Base-by-base conservation (phyloP, 2,113 vertebrate genomes). In the Vidua macroura region DNA sequence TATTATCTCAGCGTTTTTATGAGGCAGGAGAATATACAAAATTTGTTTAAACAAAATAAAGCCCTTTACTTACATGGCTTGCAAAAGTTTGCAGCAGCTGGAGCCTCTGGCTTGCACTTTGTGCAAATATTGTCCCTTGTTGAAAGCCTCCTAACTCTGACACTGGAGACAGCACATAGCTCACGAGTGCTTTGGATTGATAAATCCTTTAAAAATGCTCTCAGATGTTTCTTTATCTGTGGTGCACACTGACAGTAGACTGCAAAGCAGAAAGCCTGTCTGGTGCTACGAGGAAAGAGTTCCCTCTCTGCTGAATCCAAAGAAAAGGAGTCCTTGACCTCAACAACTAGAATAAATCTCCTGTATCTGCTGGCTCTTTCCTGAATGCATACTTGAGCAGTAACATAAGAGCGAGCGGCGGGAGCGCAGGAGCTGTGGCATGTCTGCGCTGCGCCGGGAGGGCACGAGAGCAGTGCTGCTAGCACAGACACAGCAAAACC, bases 1-100 rank as follows among this genome's bases (percentile, higher is more conserved):
- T 79, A 59, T 92, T 68, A 28, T 80, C 37, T 72, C 39, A 43
- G 33, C 44, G 37, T 27, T 73, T 92, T 93, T 75, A 78, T 30
- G 68, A 96, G 48, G 35, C 70, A 88, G 95, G 78, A 95, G 75
- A 83, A 75, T 31, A 78, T 63, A 96, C n/a, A 53, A 60, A 60
- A 59, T 86, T 88, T 53, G 35, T 62, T 79, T 87, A 63, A 39
- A 19, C 6, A 4, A 86, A 86, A 64, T 58, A 62, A 83, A 96
- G 33, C 64, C 64, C 91, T 95, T 93, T 98, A 97, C 97, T 98
- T 97, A 97, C 97, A 77, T 79, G 62, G 58, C 59, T 97, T 37
- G 69, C 88, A 92, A 95, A 91, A 90, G 68, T 69, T 96, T 93
- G 75, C 83, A 89, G 94, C 98, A 97, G 96, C 97, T 96, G 97